phyloP scores from a whole-genome alignment of 2,113 vertebrate genomes.

The Rhinogobius similis region DNA sequence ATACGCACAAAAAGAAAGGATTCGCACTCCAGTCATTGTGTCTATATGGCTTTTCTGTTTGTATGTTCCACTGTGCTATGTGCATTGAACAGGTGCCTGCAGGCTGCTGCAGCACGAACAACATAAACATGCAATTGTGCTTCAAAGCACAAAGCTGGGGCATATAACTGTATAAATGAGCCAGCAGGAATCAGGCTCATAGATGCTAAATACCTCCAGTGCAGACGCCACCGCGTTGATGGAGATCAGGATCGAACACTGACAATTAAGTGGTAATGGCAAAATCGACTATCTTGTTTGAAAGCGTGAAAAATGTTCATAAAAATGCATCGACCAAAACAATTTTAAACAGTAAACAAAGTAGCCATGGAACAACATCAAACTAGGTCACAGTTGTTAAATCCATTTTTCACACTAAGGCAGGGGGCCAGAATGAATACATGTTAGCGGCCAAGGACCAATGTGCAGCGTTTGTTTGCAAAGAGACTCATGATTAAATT shows the following conservation, averaged over 20 bases:
- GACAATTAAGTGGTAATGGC: not conserved
- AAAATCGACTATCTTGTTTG: not conserved
- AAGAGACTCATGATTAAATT: too few relatives aligned
- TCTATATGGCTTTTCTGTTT: constrained; percentile 4
- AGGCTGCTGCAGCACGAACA: constrained; percentile 21
- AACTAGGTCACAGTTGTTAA: too few relatives aligned
- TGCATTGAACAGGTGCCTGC: constrained; percentile 23
- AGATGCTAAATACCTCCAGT: not conserved
- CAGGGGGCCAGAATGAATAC: too few relatives aligned
- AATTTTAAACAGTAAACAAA: not conserved
- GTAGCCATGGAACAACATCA: not conserved
- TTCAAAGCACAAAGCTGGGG: constrained; percentile 41
- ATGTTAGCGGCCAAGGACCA: too few relatives aligned
- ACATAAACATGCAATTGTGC: constrained; percentile 43
- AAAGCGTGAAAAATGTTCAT: not conserved
- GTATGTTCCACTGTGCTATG: constrained; percentile 4
- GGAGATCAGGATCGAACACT: not conserved
- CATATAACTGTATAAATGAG: constrained; percentile 39
- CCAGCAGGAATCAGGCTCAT: constrained; percentile 7
- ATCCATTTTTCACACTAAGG: too few relatives aligned
- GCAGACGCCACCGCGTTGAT: not conserved
- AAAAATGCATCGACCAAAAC: not conserved
- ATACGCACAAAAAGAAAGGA: not conserved
- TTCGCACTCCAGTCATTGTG: constrained; percentile 13
- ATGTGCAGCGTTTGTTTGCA: too few relatives aligned